These are phyloP conservation scores for Caenorhabditis brenneri DNA, from an alignment of 1,140 invertebrate species.

Conservation along the genomic window DNA sequence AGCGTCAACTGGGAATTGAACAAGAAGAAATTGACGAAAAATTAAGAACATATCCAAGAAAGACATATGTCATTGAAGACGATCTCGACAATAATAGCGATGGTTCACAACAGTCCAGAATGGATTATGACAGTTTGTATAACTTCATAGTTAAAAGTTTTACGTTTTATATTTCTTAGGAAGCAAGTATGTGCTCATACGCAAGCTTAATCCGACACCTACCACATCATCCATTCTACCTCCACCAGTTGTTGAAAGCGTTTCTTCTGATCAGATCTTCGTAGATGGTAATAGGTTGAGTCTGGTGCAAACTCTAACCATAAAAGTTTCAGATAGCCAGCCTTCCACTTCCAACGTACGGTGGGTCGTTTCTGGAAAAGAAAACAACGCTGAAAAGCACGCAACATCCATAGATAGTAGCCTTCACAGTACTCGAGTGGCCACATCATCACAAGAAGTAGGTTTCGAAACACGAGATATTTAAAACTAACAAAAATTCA, in stretches of 20 bases:
- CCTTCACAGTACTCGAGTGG: too few relatives aligned
- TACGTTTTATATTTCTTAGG: background rate
- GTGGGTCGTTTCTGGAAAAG: background rate
- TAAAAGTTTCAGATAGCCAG: background rate
- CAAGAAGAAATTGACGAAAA: background rate
- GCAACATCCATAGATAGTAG: background rate
- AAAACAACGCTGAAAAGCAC: background rate
- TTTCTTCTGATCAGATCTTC: background rate
- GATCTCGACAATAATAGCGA: background rate
- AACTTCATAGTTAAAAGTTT: background rate
- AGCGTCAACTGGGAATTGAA: background rate
- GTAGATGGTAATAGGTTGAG: too few relatives aligned
- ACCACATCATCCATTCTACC: background rate
- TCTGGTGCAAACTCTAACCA: too few relatives aligned
- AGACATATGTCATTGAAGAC: background rate
- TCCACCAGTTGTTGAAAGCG: background rate
- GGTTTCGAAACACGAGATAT: too few relatives aligned
- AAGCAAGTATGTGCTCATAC: slow-evolving; percentile 12
- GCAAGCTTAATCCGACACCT: background rate
- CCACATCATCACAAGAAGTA: background rate
- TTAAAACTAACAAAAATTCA: too few relatives aligned
- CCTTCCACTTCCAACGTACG: background rate
- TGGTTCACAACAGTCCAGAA: background rate
- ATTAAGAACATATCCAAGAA: background rate
- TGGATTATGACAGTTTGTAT: slow-evolving; percentile 9